Percentiles rank a stretch among this genome's conserved stretches.
These are phyloP conservation scores for Blastobasis lacticolella DNA, from an alignment of 2,888 invertebrate species.

Conservation along the genomic window DNA sequence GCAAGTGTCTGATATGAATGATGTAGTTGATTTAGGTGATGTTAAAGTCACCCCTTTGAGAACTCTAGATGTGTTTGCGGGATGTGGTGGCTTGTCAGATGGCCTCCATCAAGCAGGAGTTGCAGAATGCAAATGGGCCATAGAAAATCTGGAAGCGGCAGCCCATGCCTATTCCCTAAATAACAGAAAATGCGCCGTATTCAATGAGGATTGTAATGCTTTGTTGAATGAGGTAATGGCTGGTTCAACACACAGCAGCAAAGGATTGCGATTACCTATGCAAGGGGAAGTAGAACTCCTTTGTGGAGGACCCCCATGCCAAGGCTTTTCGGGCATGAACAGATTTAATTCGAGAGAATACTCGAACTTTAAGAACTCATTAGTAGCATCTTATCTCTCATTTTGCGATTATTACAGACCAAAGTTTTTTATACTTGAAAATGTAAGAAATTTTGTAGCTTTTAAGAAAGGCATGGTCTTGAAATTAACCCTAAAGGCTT, in stretches of 20 bases:
- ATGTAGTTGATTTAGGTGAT: conserved; percentile 28
- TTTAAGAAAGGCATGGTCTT: conserved; percentile 88
- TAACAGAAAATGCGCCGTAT: conserved; percentile 82
- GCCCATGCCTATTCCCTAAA: conserved; percentile 87
- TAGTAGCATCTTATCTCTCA: conserved; percentile 86
- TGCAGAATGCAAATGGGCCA: conserved; percentile 84
- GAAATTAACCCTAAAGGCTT: conserved; percentile 83
- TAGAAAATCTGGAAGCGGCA: conserved; percentile 84
- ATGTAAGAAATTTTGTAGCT: conserved; percentile 89
- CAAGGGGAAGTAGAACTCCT: conserved; percentile 88
- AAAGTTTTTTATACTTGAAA: conserved; percentile 87
- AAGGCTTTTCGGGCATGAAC: conserved; percentile 93
- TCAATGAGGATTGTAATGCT: conserved; percentile 87
- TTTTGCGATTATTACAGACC: conserved; percentile 91
- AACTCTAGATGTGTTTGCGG: conserved; percentile 88
- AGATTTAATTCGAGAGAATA: conserved; percentile 89
- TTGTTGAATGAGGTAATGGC: conserved; percentile 80
- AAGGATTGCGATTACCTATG: conserved; percentile 76
- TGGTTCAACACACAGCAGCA: conserved; percentile 64
- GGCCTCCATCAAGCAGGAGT: conserved; percentile 81
- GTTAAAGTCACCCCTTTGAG: conserved; percentile 67
- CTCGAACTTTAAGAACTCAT: conserved; percentile 88
- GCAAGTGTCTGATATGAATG: conserved; percentile 24
- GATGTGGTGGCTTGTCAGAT: conserved; percentile 88
- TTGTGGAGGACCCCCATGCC: conserved; percentile 92